These are phyloP conservation scores for Trachelus iudaicus DNA, from an alignment of 2,888 invertebrate genomes.

Conservation along the genomic window DNA sequence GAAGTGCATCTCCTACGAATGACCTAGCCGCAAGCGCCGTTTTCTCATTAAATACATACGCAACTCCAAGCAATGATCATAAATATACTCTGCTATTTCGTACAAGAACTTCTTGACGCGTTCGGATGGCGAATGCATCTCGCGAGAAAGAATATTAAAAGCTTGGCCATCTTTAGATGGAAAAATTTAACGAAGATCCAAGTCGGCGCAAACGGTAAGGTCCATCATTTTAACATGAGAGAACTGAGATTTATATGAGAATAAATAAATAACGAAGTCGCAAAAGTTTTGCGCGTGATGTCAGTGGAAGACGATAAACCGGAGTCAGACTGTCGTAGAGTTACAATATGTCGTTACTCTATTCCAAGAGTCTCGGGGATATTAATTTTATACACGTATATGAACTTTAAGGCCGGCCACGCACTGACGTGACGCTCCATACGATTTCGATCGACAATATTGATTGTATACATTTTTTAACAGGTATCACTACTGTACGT, in stretches of 20 bases:
- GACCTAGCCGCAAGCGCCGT: not conserved
- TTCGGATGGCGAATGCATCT: not conserved
- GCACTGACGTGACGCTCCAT: no score
- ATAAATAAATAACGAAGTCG: conserved; percentile 46
- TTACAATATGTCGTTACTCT: conserved; percentile 24
- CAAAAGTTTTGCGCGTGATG: conserved; percentile 44
- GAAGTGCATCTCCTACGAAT: not conserved
- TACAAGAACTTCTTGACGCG: not conserved
- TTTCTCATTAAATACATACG: no score
- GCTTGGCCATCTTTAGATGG: not conserved
- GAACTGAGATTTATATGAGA: conserved; percentile 10
- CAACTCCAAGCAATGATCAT: no score
- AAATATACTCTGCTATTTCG: not conserved
- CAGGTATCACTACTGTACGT: no score
- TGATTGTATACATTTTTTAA: no score
- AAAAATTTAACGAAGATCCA: not conserved
- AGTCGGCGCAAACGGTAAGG: not conserved
- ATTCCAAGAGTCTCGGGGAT: conserved; percentile 4
- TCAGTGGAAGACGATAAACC: conserved; percentile 47
- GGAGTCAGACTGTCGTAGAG: conserved; percentile 42
- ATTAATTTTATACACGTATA: not conserved
- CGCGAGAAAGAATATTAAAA: not conserved
- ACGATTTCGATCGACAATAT: no score
- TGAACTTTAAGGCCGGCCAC: no score
- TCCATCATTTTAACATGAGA: not conserved